Evolutionary conservation across 2,888 invertebrate genomes (phyloP).

Genomic region (Lymantria monacha): DNA sequence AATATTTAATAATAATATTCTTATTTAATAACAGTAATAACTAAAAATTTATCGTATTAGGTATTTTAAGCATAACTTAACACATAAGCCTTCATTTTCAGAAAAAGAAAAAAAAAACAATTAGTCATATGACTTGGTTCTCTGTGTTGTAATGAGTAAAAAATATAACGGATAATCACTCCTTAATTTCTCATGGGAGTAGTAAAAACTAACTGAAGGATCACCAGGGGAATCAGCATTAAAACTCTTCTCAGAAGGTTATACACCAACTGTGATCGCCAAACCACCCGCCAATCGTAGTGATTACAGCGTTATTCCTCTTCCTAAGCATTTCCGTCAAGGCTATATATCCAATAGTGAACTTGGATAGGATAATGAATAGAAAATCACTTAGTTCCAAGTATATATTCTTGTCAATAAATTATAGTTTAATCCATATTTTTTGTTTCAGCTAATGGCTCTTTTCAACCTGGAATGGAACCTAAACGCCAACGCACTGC

Average conservation of each 20-base stretch:
- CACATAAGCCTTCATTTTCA: no score
- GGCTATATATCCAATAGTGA: not conserved
- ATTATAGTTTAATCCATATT: slow-evolving; percentile 7
- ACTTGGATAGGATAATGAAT: not conserved
- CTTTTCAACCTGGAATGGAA: slow-evolving; percentile 95
- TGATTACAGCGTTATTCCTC: not conserved
- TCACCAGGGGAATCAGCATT: not conserved
- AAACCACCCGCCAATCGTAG: not conserved
- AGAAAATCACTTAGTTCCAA: no score
- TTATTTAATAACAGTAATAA: no score
- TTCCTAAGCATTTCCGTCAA: not conserved
- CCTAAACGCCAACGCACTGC: slow-evolving; percentile 98
- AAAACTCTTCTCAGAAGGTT: not conserved
- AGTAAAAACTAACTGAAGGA: not conserved
- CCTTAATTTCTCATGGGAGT: not conserved
- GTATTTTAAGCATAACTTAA: no score
- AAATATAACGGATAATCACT: no score
- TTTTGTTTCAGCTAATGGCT: slow-evolving; percentile 90
- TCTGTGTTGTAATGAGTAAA: no score
- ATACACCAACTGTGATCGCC: not conserved
- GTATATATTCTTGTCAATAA: no score
- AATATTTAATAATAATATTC: no score
- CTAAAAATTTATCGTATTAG: no score
- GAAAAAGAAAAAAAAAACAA: no score
- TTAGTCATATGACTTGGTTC: no score